Evolutionary conservation across 2,113 vertebrate genomes (phyloP), one percentile per base, ranked within the genome.

Genomic region (Fregetta grallaria): DNA sequence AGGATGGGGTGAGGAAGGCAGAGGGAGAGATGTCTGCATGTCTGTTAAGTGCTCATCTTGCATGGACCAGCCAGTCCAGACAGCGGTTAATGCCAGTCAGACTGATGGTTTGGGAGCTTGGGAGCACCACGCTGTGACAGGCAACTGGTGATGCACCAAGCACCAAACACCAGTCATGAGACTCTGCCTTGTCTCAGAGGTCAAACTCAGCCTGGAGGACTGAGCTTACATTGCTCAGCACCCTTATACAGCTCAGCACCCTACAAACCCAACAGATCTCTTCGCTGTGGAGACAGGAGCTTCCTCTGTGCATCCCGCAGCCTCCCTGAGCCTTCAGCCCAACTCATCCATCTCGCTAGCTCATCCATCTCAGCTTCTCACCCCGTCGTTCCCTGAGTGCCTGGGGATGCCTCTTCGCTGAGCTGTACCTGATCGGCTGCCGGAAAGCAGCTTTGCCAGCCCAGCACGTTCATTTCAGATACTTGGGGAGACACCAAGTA

Each of bases 401-500:
- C 86, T 47, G 49, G 63, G 62, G 86, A 79, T 84, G 58, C 83
- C 76, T 86, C 52, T 34, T 74, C 7, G 3, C 77, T 94, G 72
- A 86, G 84, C 86, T 68, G 42, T 91, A 90, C 93, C 92, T 92
- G 81, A 61, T 40, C 5, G 7, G 53, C 66, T 53, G 80, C 91
- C 32, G 81, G 74, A 86, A 85, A 72, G 66, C 81, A 81, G 45
- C 78, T 93, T 89, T 97, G 96, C 96, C 97, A 94, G 87, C 86
- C 80, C 88, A 84, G 92, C 90, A 91, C 16, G 4, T 75, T 92
- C 63, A 2, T 92, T 97, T 94, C 75, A 67, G 75, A 78, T 68
- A 45, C 65, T 52, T 90, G 49, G 71, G 96, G 92, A 86, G 85
- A 93, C 88, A 96, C 89, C 91, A 58, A 83, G 19, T 44, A 36